Percentiles rank a stretch among this genome's conserved stretches.
Conservation (phyloP, 2,888 invertebrate species). For the Himalopsyche tibetana region DNA sequence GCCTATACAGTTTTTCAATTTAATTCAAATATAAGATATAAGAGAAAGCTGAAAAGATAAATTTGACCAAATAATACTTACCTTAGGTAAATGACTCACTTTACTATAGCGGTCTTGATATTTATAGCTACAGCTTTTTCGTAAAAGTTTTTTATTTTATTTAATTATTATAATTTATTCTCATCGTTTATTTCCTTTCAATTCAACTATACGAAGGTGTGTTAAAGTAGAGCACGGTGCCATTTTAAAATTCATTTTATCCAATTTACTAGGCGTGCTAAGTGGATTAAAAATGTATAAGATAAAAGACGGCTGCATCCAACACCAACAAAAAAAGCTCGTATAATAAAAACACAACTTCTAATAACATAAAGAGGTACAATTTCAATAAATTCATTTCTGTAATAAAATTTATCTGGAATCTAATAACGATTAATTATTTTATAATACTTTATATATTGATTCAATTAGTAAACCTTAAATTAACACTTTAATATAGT, state of each 20-base stretch:
- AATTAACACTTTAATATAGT: no score
- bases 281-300: conserved; percentile 31
- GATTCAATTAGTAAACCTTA: no score
- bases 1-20: no score
- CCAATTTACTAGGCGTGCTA: conserved; percentile 18
- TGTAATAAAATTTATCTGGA: background rate
- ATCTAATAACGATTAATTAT: background rate
- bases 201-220: background rate
- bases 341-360: background rate
- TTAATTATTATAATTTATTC: no score
- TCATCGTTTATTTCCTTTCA: background rate
- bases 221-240: background rate
- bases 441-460: no score
- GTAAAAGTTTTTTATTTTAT: no score
- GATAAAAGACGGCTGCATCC: background rate
- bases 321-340: background rate
- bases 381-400: background rate
- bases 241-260: conserved; percentile 21
- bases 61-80: no score
- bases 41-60: no score
- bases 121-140: no score
- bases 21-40: no score
- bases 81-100: no score
- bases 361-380: background rate
- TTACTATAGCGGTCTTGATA: no score